phyloP scores from a whole-genome alignment of 1,140 invertebrate genomes.

The Dreissena polymorpha region DNA sequence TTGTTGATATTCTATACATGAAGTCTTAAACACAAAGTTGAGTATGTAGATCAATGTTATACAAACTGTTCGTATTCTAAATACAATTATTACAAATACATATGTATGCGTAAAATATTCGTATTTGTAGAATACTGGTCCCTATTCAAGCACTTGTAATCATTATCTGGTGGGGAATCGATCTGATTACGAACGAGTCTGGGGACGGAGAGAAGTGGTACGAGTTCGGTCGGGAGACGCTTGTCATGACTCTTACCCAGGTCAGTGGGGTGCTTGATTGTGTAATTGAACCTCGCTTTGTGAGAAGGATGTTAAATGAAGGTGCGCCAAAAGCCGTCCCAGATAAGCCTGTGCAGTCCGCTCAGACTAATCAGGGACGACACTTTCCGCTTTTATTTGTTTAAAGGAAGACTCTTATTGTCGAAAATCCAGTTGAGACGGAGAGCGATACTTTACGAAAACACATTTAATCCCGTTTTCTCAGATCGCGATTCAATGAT shows the following conservation, averaged over 20 bases:
- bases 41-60: no score
- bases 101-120: no score
- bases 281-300: no score
- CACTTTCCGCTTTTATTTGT: not conserved
- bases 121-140: conserved; percentile 62
- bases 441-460: not conserved
- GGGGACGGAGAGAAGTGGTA: conserved; percentile 65
- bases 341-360: not conserved
- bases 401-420: not conserved
- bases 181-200: conserved; percentile 63
- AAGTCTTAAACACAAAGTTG: no score
- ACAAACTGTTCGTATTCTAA: no score
- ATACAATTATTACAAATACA: no score
- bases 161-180: conserved; percentile 72
- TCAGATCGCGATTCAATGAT: no score
- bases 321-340: not conserved
- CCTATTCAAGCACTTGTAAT: conserved; percentile 69
- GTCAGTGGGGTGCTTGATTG: conserved; percentile 24
- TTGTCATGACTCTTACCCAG: conserved; percentile 69
- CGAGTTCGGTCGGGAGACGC: conserved; percentile 66
- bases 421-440: not conserved
- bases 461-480: not conserved
- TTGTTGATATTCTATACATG: no score
- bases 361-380: no score
- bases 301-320: not conserved